Percentiles rank a stretch among this genome's conserved stretches.
Conservation (phyloP, 2,797 vertebrate genomes). For the Melanotaenia pygmaea region DNA sequence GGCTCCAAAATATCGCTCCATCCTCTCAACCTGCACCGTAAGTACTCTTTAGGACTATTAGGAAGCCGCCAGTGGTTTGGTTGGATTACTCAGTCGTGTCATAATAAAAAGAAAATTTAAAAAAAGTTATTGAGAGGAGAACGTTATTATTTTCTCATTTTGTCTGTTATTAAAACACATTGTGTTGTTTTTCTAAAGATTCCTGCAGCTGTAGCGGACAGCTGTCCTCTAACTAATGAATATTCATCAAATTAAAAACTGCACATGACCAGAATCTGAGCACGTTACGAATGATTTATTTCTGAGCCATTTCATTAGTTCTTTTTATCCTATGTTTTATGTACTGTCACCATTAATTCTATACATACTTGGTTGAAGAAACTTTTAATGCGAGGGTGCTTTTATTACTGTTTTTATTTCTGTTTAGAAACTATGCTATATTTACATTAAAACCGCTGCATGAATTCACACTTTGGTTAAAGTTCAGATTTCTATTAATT, state of each 20-base stretch:
- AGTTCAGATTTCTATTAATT: background rate
- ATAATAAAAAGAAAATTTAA: background rate
- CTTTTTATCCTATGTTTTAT: constrained; percentile 19
- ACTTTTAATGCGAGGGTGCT: background rate
- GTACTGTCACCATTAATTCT: background rate
- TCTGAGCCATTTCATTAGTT: constrained; percentile 27
- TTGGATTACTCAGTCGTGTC: constrained; percentile 46
- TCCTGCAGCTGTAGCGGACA: background rate
- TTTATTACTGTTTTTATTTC: background rate
- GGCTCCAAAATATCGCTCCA: constrained; percentile 87
- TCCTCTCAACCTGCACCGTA: constrained; percentile 89
- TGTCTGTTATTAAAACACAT: too few relatives aligned
- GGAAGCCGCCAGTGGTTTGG: constrained; percentile 34
- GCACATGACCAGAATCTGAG: constrained; percentile 57
- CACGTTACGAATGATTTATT: constrained; percentile 33
- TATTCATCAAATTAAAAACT: constrained; percentile 15
- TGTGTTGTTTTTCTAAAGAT: background rate
- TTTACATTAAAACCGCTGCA: background rate
- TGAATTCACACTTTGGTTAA: background rate
- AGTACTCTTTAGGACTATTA: constrained; percentile 78
- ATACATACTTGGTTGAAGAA: background rate
- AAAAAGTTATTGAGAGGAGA: background rate
- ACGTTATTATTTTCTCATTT: background rate
- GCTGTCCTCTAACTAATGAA: background rate
- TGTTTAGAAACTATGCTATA: background rate